Percentiles rank a stretch among this genome's conserved stretches.
These are phyloP conservation scores for Cyclura pinguis DNA, from an alignment of 2,797 vertebrate species.

Conservation along the genomic window DNA sequence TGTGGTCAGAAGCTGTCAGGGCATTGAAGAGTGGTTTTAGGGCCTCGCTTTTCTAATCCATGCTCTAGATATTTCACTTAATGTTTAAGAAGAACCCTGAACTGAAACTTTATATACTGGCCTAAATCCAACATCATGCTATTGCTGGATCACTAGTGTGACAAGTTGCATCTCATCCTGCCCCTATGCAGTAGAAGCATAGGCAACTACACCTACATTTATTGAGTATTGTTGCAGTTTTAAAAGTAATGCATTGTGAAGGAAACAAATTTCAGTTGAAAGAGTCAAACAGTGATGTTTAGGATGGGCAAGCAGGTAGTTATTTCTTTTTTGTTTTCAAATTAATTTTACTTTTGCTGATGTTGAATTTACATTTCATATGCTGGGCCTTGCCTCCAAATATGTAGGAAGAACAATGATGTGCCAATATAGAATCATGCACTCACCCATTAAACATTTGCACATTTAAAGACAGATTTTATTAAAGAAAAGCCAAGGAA, in stretches of 20 bases:
- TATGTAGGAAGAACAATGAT: not conserved
- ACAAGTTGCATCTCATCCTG: too few species aligned
- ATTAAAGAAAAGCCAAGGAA: not conserved
- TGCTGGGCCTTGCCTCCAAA: not conserved
- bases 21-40: too few species aligned
- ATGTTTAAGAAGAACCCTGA: not conserved
- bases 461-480: constrained; percentile 32
- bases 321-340: not conserved
- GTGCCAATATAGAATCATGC: not conserved
- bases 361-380: not conserved
- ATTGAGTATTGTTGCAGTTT: not conserved
- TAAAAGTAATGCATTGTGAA: not conserved
- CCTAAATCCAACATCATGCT: too few species aligned
- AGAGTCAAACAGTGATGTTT: not conserved
- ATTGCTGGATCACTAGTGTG: too few species aligned
- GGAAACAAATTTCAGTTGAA: not conserved
- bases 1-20: too few species aligned
- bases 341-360: not conserved
- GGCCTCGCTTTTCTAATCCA: too few species aligned
- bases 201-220: too few species aligned
- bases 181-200: too few species aligned
- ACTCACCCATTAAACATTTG: not conserved
- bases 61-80: not conserved
- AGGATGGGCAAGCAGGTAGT: not conserved
- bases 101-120: not conserved